Percentiles rank a stretch among this genome's conserved stretches.
Conservation (phyloP, 2,797 vertebrate genomes). For the Margarornis squamiger region DNA sequence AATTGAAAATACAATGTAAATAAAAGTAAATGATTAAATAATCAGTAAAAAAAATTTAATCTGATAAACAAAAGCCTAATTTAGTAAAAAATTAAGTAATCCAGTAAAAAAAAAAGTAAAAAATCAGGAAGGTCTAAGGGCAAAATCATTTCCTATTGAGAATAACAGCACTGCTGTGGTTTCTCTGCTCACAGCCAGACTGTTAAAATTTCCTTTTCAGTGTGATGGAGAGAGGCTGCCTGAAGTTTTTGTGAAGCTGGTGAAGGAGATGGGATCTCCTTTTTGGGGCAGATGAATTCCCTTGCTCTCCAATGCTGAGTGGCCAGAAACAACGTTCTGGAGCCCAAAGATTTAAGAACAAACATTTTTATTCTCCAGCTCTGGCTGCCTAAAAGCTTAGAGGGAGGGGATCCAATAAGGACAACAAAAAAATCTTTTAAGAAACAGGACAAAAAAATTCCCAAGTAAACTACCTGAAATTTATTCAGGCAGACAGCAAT, state of each 20-base stretch:
- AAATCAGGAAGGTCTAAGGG: not conserved
- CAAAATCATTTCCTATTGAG: not conserved
- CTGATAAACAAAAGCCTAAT: fast-evolving
- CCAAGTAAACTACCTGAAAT: slow-evolving; percentile 64
- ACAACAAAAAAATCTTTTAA: not conserved
- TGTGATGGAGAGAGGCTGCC: not conserved
- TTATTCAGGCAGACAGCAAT: slow-evolving; percentile 61
- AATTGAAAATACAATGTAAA: not conserved
- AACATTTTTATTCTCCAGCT: not conserved
- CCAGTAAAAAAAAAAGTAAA: not conserved
- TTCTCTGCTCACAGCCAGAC: not conserved
- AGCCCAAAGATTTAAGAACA: not conserved
- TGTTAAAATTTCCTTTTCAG: not conserved
- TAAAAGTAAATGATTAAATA: not conserved
- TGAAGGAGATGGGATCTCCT: not conserved
- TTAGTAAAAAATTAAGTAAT: not conserved
- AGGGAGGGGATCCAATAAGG: not conserved
- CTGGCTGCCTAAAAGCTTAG: not conserved
- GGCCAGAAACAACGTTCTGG: not conserved
- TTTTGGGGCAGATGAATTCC: slow-evolving; percentile 5
- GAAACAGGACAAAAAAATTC: slow-evolving; percentile 24
- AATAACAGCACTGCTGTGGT: not conserved
- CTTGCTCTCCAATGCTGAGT: not conserved
- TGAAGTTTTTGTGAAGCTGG: not conserved
- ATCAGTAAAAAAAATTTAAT: not conserved